phyloP scores from a whole-genome alignment of 2,113 vertebrate species.

The Apus apus region DNA sequence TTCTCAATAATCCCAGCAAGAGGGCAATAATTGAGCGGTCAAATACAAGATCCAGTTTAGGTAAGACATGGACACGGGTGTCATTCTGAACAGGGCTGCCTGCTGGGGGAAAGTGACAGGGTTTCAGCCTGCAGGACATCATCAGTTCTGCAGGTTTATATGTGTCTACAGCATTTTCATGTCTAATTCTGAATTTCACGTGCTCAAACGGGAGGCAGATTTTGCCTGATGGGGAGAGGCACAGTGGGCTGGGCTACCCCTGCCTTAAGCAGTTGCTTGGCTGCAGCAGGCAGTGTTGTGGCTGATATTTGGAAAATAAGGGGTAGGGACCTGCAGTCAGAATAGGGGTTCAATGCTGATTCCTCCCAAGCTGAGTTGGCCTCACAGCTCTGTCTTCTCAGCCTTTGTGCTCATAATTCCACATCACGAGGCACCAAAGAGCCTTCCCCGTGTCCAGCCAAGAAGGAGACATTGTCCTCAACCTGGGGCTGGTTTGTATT shows the following conservation, averaged over 20 bases:
- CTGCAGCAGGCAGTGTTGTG: background rate
- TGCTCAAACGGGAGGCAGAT: background rate
- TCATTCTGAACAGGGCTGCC: fast-evolving
- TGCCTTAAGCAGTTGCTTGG: fast-evolving
- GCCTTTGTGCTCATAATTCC: background rate
- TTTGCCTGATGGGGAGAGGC: background rate
- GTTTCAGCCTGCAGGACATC: background rate
- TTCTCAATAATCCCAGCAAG: constrained; percentile 98
- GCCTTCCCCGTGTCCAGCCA: background rate
- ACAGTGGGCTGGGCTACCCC: background rate
- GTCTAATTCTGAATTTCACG: background rate
- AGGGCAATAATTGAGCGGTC: constrained; percentile 97
- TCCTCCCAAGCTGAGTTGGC: background rate
- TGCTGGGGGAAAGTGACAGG: background rate
- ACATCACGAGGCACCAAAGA: background rate
- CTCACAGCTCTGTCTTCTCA: background rate
- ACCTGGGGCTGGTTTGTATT: background rate
- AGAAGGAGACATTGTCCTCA: background rate
- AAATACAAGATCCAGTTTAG: constrained; percentile 94
- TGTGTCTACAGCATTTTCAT: background rate
- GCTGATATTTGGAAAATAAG: background rate
- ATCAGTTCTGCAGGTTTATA: background rate
- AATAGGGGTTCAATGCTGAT: background rate
- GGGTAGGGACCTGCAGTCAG: background rate
- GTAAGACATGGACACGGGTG: constrained; percentile 70